Conservation (phyloP, 1,140 invertebrate species). For the Temnothorax longispinosus region DNA sequence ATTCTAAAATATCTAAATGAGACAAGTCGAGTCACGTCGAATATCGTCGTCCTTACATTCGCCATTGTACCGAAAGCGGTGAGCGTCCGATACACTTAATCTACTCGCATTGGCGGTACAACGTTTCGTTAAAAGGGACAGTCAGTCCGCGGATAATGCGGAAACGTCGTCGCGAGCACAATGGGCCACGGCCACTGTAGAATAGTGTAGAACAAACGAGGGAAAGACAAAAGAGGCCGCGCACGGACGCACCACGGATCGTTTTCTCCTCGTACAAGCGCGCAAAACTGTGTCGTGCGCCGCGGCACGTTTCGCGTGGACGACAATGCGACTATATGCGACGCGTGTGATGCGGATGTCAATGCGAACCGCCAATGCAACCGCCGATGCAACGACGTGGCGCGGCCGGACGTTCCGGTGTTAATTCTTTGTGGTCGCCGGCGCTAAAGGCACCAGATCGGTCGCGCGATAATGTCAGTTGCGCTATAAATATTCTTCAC, state of each 20-base stretch:
- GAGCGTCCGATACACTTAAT: constrained; percentile 31
- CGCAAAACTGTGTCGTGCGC: constrained; percentile 59
- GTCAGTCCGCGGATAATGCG: constrained; percentile 19
- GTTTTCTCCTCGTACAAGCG: background rate
- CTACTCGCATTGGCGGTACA: constrained; percentile 26
- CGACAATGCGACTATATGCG: background rate
- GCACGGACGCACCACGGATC: background rate
- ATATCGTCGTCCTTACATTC: background rate
- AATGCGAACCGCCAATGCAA: constrained; percentile 40
- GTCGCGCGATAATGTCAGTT: constrained; percentile 13
- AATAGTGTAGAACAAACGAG: constrained; percentile 13
- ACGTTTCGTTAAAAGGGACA: constrained; percentile 44
- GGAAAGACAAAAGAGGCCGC: constrained; percentile 24
- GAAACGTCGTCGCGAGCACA: background rate
- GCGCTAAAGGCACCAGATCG: constrained; percentile 7
- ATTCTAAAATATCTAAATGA: no score
- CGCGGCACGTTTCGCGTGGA: constrained; percentile 3
- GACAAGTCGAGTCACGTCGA: background rate
- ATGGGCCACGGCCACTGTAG: constrained; percentile 38
- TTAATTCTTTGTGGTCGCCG: constrained; percentile 52
- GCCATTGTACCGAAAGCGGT: background rate
- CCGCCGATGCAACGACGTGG: constrained; percentile 15
- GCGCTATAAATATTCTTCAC: constrained; percentile 24
- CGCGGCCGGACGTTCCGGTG: constrained; percentile 28
- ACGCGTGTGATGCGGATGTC: constrained; percentile 22